phyloP scores from a whole-genome alignment of 2,797 vertebrate species.

The Buceros bicornis region DNA sequence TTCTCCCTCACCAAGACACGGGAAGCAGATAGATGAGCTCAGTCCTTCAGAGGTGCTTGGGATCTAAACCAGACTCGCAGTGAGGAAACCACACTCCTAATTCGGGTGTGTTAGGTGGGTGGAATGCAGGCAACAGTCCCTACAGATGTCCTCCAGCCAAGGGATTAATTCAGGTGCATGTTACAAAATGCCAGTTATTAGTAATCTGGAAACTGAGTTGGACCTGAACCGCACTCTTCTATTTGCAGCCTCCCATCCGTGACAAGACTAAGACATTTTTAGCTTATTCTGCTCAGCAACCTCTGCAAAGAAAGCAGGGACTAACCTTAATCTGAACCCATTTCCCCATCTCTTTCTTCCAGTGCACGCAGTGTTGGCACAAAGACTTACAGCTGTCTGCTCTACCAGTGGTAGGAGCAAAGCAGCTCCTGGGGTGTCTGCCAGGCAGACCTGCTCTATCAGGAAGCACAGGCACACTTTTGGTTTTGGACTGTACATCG shows the following conservation, averaged over 20 bases:
- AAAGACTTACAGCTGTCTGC: neutral
- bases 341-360: neutral
- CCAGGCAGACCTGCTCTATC: neutral
- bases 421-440: neutral
- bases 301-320: neutral
- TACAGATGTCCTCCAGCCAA: neutral
- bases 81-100: neutral
- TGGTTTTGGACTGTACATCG: neutral
- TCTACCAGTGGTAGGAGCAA: neutral
- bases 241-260: neutral
- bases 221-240: neutral
- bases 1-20: neutral
- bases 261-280: neutral
- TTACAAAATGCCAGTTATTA: neutral
- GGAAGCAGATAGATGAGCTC: neutral
- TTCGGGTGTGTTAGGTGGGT: neutral
- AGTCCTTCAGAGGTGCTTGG: neutral
- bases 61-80: neutral
- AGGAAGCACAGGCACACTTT: neutral
- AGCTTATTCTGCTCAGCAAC: neutral
- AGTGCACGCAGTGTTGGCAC: neutral
- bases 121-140: neutral
- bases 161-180: neutral
- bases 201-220: neutral
- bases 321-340: neutral